Evolutionary conservation across 2,888 invertebrate genomes (phyloP).

Genomic region (Allolobophora icterica): DNA sequence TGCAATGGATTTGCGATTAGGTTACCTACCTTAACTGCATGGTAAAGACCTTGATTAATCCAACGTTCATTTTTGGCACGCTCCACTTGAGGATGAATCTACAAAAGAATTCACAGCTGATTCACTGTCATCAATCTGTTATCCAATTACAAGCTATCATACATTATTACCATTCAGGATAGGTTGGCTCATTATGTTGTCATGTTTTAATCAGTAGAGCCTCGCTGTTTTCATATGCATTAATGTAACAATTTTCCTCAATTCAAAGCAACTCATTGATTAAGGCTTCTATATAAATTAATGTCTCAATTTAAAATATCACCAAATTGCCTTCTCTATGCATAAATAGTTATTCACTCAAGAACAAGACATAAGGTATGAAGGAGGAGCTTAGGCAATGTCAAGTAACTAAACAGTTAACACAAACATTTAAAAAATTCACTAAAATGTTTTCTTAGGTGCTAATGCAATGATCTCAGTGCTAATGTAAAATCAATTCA

Average conservation of each 20-base stretch:
- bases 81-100: conserved; percentile 67
- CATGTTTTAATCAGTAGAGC: too few relatives aligned
- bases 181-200: too few relatives aligned
- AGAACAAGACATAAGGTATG: background rate
- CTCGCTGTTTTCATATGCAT: background rate
- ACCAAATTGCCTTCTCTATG: background rate
- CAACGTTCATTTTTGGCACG: conserved; percentile 79
- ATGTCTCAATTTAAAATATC: background rate
- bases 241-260: background rate
- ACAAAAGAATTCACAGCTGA: background rate
- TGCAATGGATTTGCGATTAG: background rate
- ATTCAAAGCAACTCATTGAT: background rate
- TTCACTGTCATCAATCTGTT: background rate
- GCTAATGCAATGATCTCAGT: background rate
- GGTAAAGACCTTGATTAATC: conserved; percentile 75
- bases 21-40: conserved; percentile 71
- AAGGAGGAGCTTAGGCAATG: background rate
- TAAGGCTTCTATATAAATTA: background rate
- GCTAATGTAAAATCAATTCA: background rate
- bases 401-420: background rate
- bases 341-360: background rate
- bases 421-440: background rate
- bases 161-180: too few relatives aligned
- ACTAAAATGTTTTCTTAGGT: background rate
- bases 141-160: background rate